Base-by-base conservation (phyloP, 2,888 invertebrate species). In the Hypomecis punctinalis region DNA sequence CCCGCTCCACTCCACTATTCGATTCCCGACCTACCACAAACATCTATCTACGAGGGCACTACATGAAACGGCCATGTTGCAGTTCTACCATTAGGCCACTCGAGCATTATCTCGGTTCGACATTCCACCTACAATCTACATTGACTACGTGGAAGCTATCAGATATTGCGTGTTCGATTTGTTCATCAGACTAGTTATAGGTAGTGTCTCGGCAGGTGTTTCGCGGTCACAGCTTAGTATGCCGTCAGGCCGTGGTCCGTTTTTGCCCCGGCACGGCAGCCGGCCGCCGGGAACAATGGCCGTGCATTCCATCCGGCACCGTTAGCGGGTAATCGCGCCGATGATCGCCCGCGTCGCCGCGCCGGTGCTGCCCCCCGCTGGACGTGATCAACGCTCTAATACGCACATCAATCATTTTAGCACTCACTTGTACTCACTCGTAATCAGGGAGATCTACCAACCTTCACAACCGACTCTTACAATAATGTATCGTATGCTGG, bases 221-320 rank as follows among this genome's bases (percentile, higher is more conserved):
- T 76, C 73, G 75, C 72, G 75, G 73, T 72, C 71, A 56, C 40
- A 6, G 71, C 74, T 86, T 83, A 85, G 83, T 87, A 86, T 86
- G 84, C 84, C 76, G 81, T 75, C 77, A 77, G 77, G 78, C 78
- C 77, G 77, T 81, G 85, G 76, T 84, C 83, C 77, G 85, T 88
- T 90, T 90, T 89, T 90, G 85, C 85, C 78, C 73, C 73, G 69
- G 71, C 76, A 75, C 58, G 58, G 58, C 60, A 57, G 54, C 52
- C 52, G 42, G 57, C 37, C 37, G 75, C 75, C 77, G 80, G 82
- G 83, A 90, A 91, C 90, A 91, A 91, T 90, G 88, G 85, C 84
- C 84, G 82, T 80, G 78, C 91, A 91, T 90, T 89, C 91, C 91
- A 79, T 77, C 81, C 79, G 81, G 78, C 88, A 89, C 91, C 91